A percentile compares a stretch with the other conserved stretches of the same genome.
These are phyloP conservation scores for Neoarius graeffei DNA, from an alignment of 2,113 vertebrate genomes.

Conservation along the genomic window DNA sequence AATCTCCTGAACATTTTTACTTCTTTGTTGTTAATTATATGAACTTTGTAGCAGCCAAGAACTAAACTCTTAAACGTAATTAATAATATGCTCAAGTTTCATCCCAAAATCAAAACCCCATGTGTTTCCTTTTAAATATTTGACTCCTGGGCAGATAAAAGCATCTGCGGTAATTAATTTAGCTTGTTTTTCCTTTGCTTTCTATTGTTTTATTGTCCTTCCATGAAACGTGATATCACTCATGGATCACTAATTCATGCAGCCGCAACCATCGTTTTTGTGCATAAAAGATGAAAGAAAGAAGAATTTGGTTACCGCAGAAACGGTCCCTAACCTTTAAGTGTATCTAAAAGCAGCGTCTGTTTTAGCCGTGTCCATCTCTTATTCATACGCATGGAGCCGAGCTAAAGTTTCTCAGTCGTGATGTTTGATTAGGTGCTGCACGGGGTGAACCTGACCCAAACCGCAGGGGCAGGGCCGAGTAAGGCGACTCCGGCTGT, in stretches of 20 bases:
- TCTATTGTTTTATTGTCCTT: background rate
- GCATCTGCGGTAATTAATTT: constrained; percentile 4
- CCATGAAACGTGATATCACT: background rate
- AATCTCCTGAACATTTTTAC: background rate
- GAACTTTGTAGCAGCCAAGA: background rate
- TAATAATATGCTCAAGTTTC: background rate
- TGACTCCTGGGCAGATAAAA: background rate
- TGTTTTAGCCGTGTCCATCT: constrained; percentile 24
- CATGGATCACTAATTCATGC: background rate
- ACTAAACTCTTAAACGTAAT: background rate
- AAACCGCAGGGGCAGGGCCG: constrained; percentile 39
- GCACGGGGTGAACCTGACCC: constrained; percentile 44
- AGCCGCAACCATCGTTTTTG: background rate
- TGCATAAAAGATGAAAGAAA: background rate
- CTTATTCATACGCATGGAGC: constrained; percentile 49
- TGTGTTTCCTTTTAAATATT: background rate
- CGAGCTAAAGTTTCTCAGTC: constrained; percentile 49
- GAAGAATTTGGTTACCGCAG: background rate
- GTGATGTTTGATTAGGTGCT: constrained; percentile 41
- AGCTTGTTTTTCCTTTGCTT: background rate
- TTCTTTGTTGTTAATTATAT: background rate
- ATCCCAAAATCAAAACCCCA: background rate
- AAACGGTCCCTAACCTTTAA: background rate
- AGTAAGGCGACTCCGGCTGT: constrained; percentile 44
- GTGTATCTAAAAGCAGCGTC: background rate